phyloP scores from a whole-genome alignment of 2,797 vertebrate genomes.

The Pipistrellus pipistrellus region DNA sequence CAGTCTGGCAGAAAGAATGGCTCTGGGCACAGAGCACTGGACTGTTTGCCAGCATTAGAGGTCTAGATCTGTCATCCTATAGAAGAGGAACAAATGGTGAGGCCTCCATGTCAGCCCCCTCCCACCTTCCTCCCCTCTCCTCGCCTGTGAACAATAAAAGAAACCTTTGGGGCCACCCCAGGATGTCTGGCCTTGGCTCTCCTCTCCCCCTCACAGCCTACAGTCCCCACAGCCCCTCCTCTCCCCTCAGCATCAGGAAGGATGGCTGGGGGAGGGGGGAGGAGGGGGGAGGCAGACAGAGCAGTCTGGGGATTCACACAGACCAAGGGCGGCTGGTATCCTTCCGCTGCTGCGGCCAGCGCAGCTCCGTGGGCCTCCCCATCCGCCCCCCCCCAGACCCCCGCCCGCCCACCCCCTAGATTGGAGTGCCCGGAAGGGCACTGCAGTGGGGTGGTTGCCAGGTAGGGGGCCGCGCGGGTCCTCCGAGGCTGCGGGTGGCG shows the following conservation, averaged over 20 bases:
- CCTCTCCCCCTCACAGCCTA: neutral
- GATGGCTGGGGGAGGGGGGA: neutral
- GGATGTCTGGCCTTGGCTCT: too few species aligned
- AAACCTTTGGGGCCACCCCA: neutral
- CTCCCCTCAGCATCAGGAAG: neutral
- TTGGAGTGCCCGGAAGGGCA: too few species aligned
- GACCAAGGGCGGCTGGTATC: neutral
- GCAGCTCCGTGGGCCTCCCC: neutral
- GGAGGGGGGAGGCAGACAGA: neutral
- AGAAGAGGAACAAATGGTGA: neutral
- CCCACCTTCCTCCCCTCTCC: neutral
- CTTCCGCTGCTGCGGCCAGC: neutral
- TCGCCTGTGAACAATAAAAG: neutral
- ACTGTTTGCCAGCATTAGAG: neutral
- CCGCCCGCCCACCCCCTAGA: rapidly evolving
- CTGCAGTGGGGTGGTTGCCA: neutral
- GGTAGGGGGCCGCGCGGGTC: rapidly evolving
- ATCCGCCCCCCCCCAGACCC: neutral
- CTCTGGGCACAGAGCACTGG: neutral
- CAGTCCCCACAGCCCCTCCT: too few species aligned
- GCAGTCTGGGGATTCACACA: neutral
- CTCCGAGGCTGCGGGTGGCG: neutral
- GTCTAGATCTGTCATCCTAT: neutral
- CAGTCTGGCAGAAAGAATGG: neutral
- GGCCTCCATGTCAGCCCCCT: neutral